A percentile compares a stretch with the other conserved stretches of the same genome.
phyloP scores from a whole-genome alignment of 2,888 invertebrate species.

The Meliscaeva auricollis region DNA sequence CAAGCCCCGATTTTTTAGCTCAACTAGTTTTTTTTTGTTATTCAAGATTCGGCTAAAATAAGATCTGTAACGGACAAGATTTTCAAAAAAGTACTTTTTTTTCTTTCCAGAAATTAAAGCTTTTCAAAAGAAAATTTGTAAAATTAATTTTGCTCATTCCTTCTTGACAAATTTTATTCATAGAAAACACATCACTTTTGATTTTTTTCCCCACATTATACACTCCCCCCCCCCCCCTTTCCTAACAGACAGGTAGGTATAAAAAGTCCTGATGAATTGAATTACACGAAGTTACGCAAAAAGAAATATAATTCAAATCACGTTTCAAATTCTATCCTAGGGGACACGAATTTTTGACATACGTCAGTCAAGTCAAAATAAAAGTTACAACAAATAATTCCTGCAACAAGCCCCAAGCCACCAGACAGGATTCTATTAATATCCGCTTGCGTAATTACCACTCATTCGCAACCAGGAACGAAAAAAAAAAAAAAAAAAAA shows the following conservation, averaged over 20 bases:
- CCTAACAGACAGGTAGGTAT: not conserved
- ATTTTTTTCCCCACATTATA: not conserved
- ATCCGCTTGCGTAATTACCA: slow-evolving; percentile 76
- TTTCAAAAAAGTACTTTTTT: no score
- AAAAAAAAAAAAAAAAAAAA: not conserved
- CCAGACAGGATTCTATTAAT: slow-evolving; percentile 75
- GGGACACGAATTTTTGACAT: slow-evolving; percentile 67
- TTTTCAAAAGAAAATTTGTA: no score
- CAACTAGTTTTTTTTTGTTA: no score
- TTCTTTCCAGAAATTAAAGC: no score
- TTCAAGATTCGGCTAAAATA: no score
- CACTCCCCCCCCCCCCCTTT: no score
- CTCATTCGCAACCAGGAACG: slow-evolving; percentile 71
- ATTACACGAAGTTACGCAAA: not conserved
- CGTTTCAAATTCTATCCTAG: slow-evolving; percentile 54
- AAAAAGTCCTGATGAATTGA: not conserved
- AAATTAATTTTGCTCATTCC: no score
- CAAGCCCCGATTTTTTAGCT: no score
- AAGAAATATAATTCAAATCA: slow-evolving; percentile 51
- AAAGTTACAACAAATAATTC: slow-evolving; percentile 38
- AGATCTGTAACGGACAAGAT: no score
- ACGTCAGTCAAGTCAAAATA: slow-evolving; percentile 58
- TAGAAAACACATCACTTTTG: not conserved
- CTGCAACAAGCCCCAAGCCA: slow-evolving; percentile 41
- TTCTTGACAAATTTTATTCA: no score